Evolutionary conservation across 2,797 vertebrate genomes (phyloP), one percentile per base, ranked within the genome.

Genomic region (Atherinosoma microstoma): DNA sequence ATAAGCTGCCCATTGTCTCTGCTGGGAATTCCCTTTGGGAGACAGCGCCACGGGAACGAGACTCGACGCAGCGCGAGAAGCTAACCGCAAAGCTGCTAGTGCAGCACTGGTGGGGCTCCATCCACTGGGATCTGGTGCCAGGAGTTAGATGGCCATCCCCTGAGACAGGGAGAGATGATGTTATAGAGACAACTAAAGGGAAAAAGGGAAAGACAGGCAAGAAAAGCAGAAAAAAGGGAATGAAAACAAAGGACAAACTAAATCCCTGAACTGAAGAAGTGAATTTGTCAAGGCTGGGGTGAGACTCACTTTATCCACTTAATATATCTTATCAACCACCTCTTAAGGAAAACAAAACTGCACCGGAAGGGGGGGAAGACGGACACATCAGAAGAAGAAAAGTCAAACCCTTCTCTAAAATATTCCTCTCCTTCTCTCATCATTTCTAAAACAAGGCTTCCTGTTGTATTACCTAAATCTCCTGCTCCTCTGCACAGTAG

Each of bases 1-100:
- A 81, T 94, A 94, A 94, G 89, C 91, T 93, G 86, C 83, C 90
- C 89, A 91, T 94, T 93, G 93, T 94, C 87, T 90, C 86, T 87
- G 73, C 49, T 92, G 90, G 91, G 92, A 92, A 92, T 92, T 94
- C 91, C 92, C 93, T 86, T 78, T 92, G 93, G 92, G 92, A 93
- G 64, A 51, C 2, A 73, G 71, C 22, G 42, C 83, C 88, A 78
- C 60, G 51, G 89, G 90, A 90, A 88, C 74, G 35, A 60, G 79
- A 71, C 82, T 79, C 80, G 8, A 74, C 77, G 57, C 79, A 51
- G 75, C 29, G 59, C 69, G 13, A 68, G 70, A 75, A 84, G 73
- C 83, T 77, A 86, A 89, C 80, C 4, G 40, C 71, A 56, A 62
- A 78, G 73, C 65, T 74, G 75, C 76, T 75, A 59, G 76, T 32